Evolutionary conservation across 2,888 invertebrate genomes (phyloP), one percentile per base, ranked within the genome.

Genomic region (Habroteleia sp.): DNA sequence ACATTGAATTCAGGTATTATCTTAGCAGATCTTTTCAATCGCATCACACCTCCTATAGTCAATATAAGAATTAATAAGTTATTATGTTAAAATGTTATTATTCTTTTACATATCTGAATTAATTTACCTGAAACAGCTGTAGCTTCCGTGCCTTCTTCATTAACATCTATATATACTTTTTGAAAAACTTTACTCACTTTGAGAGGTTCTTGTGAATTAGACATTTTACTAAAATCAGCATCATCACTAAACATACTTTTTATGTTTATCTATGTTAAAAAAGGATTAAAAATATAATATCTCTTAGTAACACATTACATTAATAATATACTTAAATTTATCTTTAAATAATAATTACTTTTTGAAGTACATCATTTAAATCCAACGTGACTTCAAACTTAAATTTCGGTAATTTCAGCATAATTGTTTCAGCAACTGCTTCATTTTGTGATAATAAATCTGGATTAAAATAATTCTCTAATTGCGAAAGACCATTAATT

Each of bases 91-190:
- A n/a, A n/a, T 41, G 11, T 6, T 42, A 14, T 11, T 42, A 5
- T 20, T 37, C 1, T 1, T 6, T 25, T 25, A 6, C 6, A 25
- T 20, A 20, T 20, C n/a, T n/a, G 4, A 23, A 62, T n/a, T 1
- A 13, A 39, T 74, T 80, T 82, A 91, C 91, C 90, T 76, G 91
- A 90, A 16, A 90, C 90, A 6, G 90, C 91, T 23, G 91, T 90
- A 27, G 91, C 91, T 83, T 91, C 91, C 3, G 90, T 90, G 11
- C 91, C 91, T 80, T 90, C 86, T 83, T 92, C 91, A 73, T 90
- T 89, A 1, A 91, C 90, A 74, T 91, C 89, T 50, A 92, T 86
- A 76, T 89, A 90, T 1, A 90, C 89, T 83, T 91, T 91, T 81
- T 91, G 91, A n/a, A 90, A 79, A 4, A 90, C 87, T 65, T 89